Evolutionary conservation across 2,888 invertebrate species (phyloP).

Genomic region (Saturnia japonica): DNA sequence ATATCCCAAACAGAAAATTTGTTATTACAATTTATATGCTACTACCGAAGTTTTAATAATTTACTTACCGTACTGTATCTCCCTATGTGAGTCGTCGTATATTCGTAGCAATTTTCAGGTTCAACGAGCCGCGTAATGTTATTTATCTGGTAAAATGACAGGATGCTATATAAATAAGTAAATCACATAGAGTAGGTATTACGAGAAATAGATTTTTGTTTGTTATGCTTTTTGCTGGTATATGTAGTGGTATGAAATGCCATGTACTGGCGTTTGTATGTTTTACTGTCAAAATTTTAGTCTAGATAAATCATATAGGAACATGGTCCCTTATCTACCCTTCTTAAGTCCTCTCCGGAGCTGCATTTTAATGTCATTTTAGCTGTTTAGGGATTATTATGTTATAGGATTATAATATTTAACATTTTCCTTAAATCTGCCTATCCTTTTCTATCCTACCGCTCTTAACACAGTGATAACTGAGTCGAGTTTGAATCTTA

Average conservation of each 20-base stretch:
- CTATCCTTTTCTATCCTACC: too few relatives aligned
- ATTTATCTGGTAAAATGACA: slow-evolving; percentile 72
- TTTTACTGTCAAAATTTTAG: neutral
- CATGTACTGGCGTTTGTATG: neutral
- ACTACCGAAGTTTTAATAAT: neutral
- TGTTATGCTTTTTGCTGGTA: neutral
- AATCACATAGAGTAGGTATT: slow-evolving; percentile 36
- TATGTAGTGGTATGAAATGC: neutral
- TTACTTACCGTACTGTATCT: slow-evolving; percentile 15
- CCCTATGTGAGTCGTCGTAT: slow-evolving; percentile 29
- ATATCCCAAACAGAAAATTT: too few relatives aligned
- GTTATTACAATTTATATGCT: neutral
- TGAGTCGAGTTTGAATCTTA: too few relatives aligned
- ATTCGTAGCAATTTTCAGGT: slow-evolving; percentile 66
- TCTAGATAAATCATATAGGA: neutral
- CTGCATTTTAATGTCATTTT: too few relatives aligned
- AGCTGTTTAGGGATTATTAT: too few relatives aligned
- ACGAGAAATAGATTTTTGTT: slow-evolving; percentile 18
- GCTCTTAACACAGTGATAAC: too few relatives aligned
- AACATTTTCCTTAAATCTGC: too few relatives aligned
- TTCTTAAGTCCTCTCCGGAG: too few relatives aligned
- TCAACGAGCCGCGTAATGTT: slow-evolving; percentile 64
- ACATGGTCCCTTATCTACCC: too few relatives aligned
- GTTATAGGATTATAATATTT: too few relatives aligned
- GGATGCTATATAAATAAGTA: slow-evolving; percentile 61